Evolutionary conservation across 2,888 invertebrate species (phyloP).

Genomic region (Abrostola triplasia): DNA sequence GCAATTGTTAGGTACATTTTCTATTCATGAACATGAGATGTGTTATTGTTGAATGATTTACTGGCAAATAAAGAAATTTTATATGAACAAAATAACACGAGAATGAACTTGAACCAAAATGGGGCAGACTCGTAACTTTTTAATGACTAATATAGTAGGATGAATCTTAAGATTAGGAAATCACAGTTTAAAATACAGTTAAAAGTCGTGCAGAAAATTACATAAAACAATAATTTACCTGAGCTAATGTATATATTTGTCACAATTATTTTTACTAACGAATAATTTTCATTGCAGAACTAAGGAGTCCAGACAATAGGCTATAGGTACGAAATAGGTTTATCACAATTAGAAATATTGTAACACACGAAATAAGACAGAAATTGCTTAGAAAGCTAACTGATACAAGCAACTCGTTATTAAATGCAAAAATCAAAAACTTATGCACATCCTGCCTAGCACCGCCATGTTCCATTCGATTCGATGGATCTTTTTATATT

Average conservation of each 20-base stretch:
- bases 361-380: constrained; percentile 61
- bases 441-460: constrained; percentile 86
- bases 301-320: constrained; percentile 66
- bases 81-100: constrained; percentile 71
- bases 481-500: constrained; percentile 59
- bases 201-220: constrained; percentile 45
- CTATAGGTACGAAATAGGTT: constrained; percentile 56
- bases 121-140: constrained; percentile 72
- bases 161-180: constrained; percentile 38
- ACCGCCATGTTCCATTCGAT: constrained; percentile 85
- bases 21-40: constrained; percentile 2
- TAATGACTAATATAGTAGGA: constrained; percentile 53
- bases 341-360: constrained; percentile 59
- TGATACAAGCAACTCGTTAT: constrained; percentile 70
- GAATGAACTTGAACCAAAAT: constrained; percentile 81
- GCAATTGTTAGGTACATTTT: constrained; percentile 12
- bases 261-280: constrained; percentile 88
- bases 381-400: constrained; percentile 61
- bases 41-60: constrained; percentile 11
- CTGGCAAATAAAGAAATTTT: constrained; percentile 29
- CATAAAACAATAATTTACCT: constrained; percentile 80
- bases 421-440: constrained; percentile 82
- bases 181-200: constrained; percentile 34
- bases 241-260: constrained; percentile 81
- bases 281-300: constrained; percentile 86